A percentile compares a stretch with the other conserved stretches of the same genome.
These are phyloP conservation scores for Tetranychus piercei DNA, from an alignment of 2,888 invertebrate species.

Conservation along the genomic window DNA sequence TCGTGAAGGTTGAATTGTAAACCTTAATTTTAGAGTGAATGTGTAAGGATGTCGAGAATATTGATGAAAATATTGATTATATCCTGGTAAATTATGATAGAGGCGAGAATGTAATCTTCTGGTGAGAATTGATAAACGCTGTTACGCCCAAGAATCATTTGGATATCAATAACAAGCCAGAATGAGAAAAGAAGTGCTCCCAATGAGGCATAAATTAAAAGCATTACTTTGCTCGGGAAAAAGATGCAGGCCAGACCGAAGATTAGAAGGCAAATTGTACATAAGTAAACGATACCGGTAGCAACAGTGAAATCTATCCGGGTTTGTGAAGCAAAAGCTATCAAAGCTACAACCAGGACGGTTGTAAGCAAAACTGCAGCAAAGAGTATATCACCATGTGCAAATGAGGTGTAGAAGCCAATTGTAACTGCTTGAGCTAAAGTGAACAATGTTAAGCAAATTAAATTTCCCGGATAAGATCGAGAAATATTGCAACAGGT, in stretches of 20 bases:
- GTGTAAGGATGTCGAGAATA: constrained; percentile 35
- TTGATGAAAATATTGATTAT: constrained; percentile 74
- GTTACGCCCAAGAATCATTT: constrained; percentile 68
- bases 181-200: constrained; percentile 63
- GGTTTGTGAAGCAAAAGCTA: constrained; percentile 81
- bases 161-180: constrained; percentile 72
- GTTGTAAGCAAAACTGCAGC: constrained; percentile 79
- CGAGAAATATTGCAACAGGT: constrained; percentile 42
- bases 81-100: constrained; percentile 71
- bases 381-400: constrained; percentile 45
- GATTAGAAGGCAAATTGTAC: background rate
- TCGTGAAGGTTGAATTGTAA: no score
- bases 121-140: constrained; percentile 77
- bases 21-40: no score
- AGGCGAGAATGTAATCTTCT: constrained; percentile 83
- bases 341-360: constrained; percentile 58
- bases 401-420: constrained; percentile 45
- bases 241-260: constrained; percentile 52
- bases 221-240: constrained; percentile 33
- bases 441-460: constrained; percentile 61
- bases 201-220: constrained; percentile 55
- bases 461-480: constrained; percentile 64
- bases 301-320: constrained; percentile 35
- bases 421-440: constrained; percentile 46
- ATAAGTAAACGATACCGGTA: constrained; percentile 41